Conservation (phyloP, 2,113 vertebrate genomes). For the Leiothrix lutea region DNA sequence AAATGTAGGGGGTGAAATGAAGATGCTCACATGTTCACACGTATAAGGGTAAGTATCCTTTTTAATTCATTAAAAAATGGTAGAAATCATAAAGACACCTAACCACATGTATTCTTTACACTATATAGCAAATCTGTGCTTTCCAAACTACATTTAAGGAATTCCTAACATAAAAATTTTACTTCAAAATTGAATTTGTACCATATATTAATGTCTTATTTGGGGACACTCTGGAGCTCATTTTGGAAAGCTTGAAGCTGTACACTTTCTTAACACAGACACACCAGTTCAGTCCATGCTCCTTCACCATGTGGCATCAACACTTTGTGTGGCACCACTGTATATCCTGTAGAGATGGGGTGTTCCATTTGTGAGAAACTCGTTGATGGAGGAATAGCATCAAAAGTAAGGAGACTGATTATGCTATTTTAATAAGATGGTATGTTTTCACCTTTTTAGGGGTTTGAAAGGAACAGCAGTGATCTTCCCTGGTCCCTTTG, state of each 20-base stretch:
- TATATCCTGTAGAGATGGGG: neutral
- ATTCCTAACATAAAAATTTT: neutral
- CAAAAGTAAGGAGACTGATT: neutral
- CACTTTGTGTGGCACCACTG: accelerated
- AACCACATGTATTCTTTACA: neutral
- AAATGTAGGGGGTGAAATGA: neutral
- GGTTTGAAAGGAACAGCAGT: neutral
- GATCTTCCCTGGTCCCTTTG: neutral
- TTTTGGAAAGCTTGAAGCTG: neutral
- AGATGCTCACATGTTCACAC: accelerated
- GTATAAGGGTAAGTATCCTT: neutral
- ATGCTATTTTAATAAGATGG: neutral
- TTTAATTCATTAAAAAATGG: neutral
- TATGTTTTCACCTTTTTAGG: neutral
- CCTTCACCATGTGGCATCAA: neutral
- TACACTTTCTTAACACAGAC: neutral
- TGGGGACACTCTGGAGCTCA: neutral
- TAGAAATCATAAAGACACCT: neutral
- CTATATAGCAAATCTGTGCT: neutral
- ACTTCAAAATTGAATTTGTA: neutral
- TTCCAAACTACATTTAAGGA: neutral
- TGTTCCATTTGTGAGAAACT: neutral
- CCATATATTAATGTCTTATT: neutral
- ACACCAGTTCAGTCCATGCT: neutral
- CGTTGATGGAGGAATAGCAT: neutral